phyloP scores from a whole-genome alignment of 2,888 invertebrate genomes.

The Epirrhoe tristata region DNA sequence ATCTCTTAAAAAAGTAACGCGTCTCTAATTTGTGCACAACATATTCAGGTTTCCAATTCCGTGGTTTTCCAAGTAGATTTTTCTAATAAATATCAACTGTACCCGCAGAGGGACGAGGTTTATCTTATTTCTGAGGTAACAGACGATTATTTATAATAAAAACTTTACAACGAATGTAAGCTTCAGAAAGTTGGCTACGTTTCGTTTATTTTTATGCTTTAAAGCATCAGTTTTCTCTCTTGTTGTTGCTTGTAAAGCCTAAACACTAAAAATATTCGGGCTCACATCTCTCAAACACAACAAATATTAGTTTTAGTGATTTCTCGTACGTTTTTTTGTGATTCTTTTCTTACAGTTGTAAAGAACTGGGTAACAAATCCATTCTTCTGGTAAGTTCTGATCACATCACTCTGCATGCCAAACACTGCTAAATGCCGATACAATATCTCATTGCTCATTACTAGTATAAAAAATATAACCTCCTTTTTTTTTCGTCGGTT shows the following conservation, averaged over 20 bases:
- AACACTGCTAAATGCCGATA: not conserved
- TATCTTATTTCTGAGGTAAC: constrained; percentile 46
- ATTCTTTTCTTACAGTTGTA: too few relatives aligned
- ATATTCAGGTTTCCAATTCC: constrained; percentile 6
- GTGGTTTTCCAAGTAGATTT: constrained; percentile 39
- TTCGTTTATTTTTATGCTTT: not conserved
- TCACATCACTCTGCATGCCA: not conserved
- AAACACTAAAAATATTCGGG: too few relatives aligned
- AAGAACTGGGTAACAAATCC: not conserved
- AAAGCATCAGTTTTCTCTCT: not conserved
- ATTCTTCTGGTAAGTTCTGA: not conserved
- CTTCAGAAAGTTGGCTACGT: constrained; percentile 12
- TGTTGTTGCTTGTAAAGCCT: not conserved
- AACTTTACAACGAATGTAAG: constrained; percentile 23
- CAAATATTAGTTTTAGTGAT: not conserved
- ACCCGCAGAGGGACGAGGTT: constrained; percentile 37
- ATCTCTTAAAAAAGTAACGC: not conserved
- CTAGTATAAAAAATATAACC: too few relatives aligned
- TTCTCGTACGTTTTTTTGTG: not conserved
- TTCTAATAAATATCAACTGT: constrained; percentile 54
- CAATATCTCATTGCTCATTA: not conserved
- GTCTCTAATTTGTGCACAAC: not conserved
- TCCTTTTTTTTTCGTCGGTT: too few relatives aligned
- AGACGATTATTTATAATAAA: constrained; percentile 37
- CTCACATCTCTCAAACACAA: not conserved